phyloP scores from a whole-genome alignment of 2,888 invertebrate species.

The Pherbina coryleti region DNA sequence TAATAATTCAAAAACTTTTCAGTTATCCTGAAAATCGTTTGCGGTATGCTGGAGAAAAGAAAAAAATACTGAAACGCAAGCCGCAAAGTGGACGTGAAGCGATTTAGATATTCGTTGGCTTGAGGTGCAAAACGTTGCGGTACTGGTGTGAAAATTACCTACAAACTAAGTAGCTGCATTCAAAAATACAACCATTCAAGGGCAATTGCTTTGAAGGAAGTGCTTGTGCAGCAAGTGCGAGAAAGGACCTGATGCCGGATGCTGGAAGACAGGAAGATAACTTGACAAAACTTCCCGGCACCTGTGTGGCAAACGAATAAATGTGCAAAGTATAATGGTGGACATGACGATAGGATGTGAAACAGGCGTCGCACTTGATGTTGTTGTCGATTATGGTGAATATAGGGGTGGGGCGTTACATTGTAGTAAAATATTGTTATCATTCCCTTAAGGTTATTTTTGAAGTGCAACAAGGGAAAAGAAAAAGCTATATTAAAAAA shows the following conservation, averaged over 20 bases:
- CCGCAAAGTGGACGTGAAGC: background rate
- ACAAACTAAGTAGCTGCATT: background rate
- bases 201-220: conserved; percentile 61
- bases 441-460: too few species aligned
- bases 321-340: too few species aligned
- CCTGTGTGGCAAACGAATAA: too few species aligned
- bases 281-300: background rate
- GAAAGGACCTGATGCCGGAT: background rate
- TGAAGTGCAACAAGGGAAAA: too few species aligned
- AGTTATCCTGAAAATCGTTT: conserved; percentile 36
- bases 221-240: conserved; percentile 47
- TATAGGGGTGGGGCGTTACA: too few species aligned
- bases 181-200: conserved; percentile 19
- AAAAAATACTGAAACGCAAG: background rate
- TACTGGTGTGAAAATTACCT: too few species aligned
- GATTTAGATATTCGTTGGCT: background rate
- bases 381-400: too few species aligned
- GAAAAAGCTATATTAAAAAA: too few species aligned
- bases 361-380: too few species aligned
- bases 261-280: background rate
- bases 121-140: background rate
- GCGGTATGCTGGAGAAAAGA: background rate
- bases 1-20: conserved; percentile 36
- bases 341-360: too few species aligned
- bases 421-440: too few species aligned